Base-by-base conservation (phyloP, 2,113 vertebrate species). In the Nycticryphes semicollaris region DNA sequence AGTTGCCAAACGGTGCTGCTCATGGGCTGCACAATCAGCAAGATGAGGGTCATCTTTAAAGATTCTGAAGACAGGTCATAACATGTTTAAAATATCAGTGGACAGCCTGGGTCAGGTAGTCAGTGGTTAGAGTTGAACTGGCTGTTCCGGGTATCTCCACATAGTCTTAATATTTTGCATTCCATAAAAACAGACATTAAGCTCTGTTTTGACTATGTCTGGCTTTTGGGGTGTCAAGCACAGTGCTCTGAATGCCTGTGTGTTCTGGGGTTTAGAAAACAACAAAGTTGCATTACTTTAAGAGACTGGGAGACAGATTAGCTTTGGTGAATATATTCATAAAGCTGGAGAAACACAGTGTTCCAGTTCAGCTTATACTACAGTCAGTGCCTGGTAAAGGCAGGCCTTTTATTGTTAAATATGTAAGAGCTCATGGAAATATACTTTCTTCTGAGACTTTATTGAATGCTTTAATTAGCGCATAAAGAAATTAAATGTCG, bases 371-470 rank as follows among this genome's bases (percentile, higher is more conserved):
- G 37, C 37, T 89, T 39, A 30, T 76, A 10, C 31, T 84, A 13
- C 17, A 48, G 27, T 60, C 57, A 33, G 27, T 95, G 95, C 54
- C 82, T 89, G 87, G n/a, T 93, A 48, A 84, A 82, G 15, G 28
- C 51, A 35, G 37, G 20, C 27, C n/a, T 83, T 94, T 88, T 94
- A 53, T 80, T 73, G 24, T 94, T 80, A 91, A 76, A 67, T 91
- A 63, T 66, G 54, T 59, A 91, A 89, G 73, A 69, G 64, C 83
- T 86, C 76, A 62, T 31, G 60, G 60, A 90, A 94, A 37, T 86
- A 24, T 0, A 27, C 41, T 90, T 92, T 84, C 3, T 41, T 14
- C 14, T 68, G 20, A 48, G 60, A 51, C 31, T 54, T 35, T 66
- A 39, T n/a, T 56, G 35, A 68, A 21, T 35, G 3, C 45, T 90